Percentiles rank a stretch among this genome's conserved stretches.
Evolutionary conservation across 2,113 vertebrate genomes (phyloP).

Genomic region (Eclectus roratus): DNA sequence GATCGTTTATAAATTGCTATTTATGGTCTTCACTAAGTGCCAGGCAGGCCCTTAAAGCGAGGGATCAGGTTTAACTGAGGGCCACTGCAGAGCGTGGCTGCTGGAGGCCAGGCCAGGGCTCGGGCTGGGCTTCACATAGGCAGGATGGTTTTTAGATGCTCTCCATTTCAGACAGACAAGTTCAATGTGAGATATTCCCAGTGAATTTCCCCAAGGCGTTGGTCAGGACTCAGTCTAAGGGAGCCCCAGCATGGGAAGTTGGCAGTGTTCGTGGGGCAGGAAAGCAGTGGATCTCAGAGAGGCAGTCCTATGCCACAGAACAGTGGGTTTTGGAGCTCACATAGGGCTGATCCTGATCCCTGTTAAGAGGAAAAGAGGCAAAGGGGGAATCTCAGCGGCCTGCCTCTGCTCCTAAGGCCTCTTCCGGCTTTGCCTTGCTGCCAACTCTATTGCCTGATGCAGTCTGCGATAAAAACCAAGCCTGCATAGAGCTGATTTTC

Average conservation of each 20-base stretch:
- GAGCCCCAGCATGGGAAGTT: not conserved
- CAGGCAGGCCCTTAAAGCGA: constrained; percentile 60
- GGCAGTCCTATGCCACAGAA: not conserved
- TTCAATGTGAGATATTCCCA: not conserved
- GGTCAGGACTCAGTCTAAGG: not conserved
- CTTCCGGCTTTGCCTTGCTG: not conserved
- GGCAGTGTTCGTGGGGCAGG: accelerated
- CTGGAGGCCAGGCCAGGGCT: not conserved
- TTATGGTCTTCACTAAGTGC: constrained; percentile 65
- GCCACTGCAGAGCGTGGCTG: not conserved
- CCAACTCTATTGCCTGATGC: not conserved
- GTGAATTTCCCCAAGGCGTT: not conserved
- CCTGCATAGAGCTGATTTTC: not conserved
- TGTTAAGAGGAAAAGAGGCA: not conserved
- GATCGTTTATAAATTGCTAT: constrained; percentile 63
- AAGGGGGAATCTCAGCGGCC: not conserved
- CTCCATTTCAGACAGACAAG: not conserved
- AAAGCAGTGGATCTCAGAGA: accelerated
- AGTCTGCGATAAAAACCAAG: not conserved
- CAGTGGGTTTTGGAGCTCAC: not conserved
- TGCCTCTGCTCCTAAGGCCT: not conserved
- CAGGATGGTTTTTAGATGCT: accelerated
- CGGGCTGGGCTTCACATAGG: not conserved
- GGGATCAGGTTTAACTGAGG: constrained; percentile 65
- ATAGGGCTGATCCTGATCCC: not conserved